These are phyloP conservation scores for Oplegnathus fasciatus DNA, from an alignment of 2,113 vertebrate species.

Conservation along the genomic window DNA sequence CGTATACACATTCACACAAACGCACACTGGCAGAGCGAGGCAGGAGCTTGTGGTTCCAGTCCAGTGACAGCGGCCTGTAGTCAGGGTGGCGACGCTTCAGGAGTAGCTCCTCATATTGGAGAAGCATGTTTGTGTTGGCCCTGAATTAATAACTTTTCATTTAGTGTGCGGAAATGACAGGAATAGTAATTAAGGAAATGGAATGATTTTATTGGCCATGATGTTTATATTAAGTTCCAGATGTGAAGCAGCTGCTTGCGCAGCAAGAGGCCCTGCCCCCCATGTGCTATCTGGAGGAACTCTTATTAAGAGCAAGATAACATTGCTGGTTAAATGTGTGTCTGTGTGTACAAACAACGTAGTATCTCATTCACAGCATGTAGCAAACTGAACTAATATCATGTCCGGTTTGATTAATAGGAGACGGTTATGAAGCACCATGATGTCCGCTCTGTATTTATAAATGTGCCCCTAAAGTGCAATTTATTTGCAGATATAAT, in stretches of 20 bases:
- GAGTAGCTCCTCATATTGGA: conserved; percentile 72
- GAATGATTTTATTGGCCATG: conserved; percentile 88
- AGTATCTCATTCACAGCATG: conserved; percentile 54
- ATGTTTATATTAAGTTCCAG: conserved; percentile 90
- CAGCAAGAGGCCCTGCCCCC: conserved; percentile 75
- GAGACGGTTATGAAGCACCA: conserved; percentile 33
- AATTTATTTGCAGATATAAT: conserved; percentile 81
- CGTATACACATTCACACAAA: conserved; percentile 42
- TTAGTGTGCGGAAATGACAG: conserved; percentile 89
- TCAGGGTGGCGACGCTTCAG: conserved; percentile 74
- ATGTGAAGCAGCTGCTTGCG: conserved; percentile 88
- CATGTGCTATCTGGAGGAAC: conserved; percentile 64
- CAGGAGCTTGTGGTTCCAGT: conserved; percentile 76
- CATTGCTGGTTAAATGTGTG: conserved; percentile 51
- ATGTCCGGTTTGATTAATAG: conserved; percentile 63
- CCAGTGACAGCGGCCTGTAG: conserved; percentile 77
- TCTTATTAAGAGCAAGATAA: conserved; percentile 74
- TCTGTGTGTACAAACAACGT: conserved; percentile 42
- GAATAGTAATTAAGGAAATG: conserved; percentile 90
- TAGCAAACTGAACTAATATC: conserved; percentile 47
- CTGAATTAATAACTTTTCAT: conserved; percentile 86
- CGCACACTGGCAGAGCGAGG: conserved; percentile 53
- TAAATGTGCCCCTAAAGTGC: conserved; percentile 70
- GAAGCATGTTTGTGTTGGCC: conserved; percentile 83
- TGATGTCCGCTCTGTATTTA: conserved; percentile 63